Evolutionary conservation across 2,797 vertebrate genomes (phyloP).

Genomic region (Pogoniulus pusillus): DNA sequence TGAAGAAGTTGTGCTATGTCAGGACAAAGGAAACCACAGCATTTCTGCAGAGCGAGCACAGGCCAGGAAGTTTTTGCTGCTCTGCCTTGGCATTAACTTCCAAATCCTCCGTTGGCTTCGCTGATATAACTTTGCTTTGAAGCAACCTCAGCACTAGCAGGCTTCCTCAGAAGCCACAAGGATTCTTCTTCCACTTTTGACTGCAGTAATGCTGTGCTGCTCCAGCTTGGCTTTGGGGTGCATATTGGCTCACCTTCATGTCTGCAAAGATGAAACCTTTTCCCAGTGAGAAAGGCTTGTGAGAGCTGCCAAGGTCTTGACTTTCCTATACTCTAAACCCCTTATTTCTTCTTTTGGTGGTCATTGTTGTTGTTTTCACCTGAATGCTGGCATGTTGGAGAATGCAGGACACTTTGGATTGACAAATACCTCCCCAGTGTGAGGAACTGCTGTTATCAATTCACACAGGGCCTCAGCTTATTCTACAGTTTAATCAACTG

Average conservation of each 20-base stretch:
- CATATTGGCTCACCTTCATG: slow-evolving; percentile 64
- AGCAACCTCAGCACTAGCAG: slow-evolving; percentile 50
- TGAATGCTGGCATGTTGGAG: neutral
- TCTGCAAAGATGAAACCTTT: slow-evolving; percentile 59
- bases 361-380: neutral
- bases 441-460: neutral
- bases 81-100: neutral
- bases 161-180: slow-evolving; percentile 53
- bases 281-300: slow-evolving; percentile 50
- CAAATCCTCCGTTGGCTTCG: neutral
- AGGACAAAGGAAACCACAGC: neutral
- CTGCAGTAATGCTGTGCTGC: neutral
- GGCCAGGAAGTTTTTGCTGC: neutral
- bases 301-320: neutral
- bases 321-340: slow-evolving; percentile 7
- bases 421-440: neutral
- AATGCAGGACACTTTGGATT: neutral
- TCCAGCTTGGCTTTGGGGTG: slow-evolving; percentile 41
- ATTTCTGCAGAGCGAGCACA: slow-evolving; percentile 4
- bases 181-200: slow-evolving; percentile 12
- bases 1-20: neutral
- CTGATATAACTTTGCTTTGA: slow-evolving; percentile 21
- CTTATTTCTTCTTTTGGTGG: neutral
- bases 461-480: neutral
- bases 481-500: neutral